Evolutionary conservation across 2,797 vertebrate species (phyloP), one percentile per base, ranked within the genome.

Genomic region (Dermochelys coriacea): DNA sequence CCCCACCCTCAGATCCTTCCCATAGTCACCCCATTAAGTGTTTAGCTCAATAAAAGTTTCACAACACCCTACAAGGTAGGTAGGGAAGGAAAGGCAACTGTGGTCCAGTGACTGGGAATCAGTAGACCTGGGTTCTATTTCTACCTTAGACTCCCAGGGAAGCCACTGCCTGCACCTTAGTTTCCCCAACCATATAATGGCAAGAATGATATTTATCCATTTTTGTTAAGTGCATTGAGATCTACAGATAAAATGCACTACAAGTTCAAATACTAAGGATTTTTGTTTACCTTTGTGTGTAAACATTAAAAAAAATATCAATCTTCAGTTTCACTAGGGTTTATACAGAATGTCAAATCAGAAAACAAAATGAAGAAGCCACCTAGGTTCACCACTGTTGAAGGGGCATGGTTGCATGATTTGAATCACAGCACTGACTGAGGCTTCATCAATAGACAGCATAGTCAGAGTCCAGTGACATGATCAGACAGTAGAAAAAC

Each of bases 201-300:
- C 79, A 85, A 90, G 12, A 52, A 29, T 41, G 75, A 3, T 8
- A 51, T 25, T 50, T 71, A 90, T 50, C 59, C 9, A 41, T 77
- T 87, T 71, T 84, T 37, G 88, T 27, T 16, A 95, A 87, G n/a
- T 18, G 85, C 82, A 81, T 54, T 50, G 34, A 93, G 84, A 83
- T 77, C 18, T 23, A 1, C 2, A 3, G 78, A 85, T 31, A 89
- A 68, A 37, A 68, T 1, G 4, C 64, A 21, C 34, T 37, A 8
- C n/a, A 47, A 8, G 25, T 47, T 75, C 41, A 75, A 75, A 77
- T 29, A 47, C 12, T 27, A 49, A 49, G 12, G 74, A 47, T 77
- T n/a, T 61, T 45, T 77, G 5, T 8, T 49, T 37, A 71, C n/a
- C 34, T 11, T 10, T 71, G n/a, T 37, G 18, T 37, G 8, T 12